Base-by-base conservation (phyloP, 2,888 invertebrate species). In the Andrena dorsata region DNA sequence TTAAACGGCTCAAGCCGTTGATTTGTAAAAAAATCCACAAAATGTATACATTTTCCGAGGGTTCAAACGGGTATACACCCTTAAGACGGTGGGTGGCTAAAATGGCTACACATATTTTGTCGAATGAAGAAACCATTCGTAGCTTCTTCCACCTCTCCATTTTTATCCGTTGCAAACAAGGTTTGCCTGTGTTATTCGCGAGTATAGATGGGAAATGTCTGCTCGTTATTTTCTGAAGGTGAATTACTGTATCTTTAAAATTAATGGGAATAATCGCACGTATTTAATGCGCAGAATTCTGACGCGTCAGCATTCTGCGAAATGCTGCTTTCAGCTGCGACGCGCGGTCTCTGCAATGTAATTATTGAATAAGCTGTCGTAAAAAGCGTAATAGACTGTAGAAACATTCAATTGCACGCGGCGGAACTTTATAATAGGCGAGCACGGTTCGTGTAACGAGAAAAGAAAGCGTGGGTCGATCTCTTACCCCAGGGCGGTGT, bases 401-500 rank as follows among this genome's bases (percentile, higher is more conserved):
- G 10, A 53, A 47, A 65, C 56, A 71, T 78, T 78, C 71, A 78
- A 80, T 78, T 61, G 70, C 77, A 32, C 49, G 77, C 77, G 26
- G 58, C 49, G 16, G 26, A 23, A 20, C 10, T 49, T 51, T 26
- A 28, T 65, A 70, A 64, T 65, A 70, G 76, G 20, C 35, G 30
- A 30, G 68, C 30, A 13, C 8, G 16, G 23, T 41, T 30, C 64
- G 10, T 64, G 65, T 76, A 80, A 80, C 64, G 60, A 65, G 80
- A 65, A 78, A 78, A 78, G 78, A 80, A 78, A 80, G 78, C 71
- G 80, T 78, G 78, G 80, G 70, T 23, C 2, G 80, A 20, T 53
- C 60, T 78, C 66, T 56, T 26, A 66, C 78, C 79, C 71, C 51
- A 16, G 16, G 71, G 80, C 79, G 32, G 47, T 78, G 53, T 78